Conservation (phyloP, 2,113 vertebrate genomes). For the Psilopogon haemacephalus region DNA sequence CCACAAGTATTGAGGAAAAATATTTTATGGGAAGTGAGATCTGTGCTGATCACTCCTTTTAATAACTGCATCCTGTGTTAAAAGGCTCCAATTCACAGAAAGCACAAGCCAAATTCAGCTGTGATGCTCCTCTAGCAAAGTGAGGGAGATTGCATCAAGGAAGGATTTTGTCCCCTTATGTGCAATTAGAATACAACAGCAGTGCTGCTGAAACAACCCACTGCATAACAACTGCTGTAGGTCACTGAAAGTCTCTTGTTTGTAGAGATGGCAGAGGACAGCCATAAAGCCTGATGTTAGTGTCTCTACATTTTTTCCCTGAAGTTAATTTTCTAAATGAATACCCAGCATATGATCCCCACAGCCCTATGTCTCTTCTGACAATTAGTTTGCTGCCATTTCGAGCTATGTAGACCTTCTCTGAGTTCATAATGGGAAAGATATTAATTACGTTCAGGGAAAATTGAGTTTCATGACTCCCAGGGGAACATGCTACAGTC, state of each 20-base stretch:
- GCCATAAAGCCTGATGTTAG: neutral
- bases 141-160: neutral
- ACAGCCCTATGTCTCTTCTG: neutral
- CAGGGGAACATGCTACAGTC: neutral
- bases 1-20: neutral
- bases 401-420: neutral
- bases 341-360: neutral
- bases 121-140: neutral
- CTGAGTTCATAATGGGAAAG: neutral
- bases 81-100: neutral
- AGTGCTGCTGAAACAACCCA: neutral
- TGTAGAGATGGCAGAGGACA: neutral
- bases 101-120: neutral
- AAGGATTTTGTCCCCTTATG: neutral
- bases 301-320: neutral
- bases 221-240: neutral
- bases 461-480: constrained; percentile 39
- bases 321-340: constrained; percentile 33
- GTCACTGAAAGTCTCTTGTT: neutral
- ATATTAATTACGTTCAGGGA: constrained; percentile 49
- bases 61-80: neutral
- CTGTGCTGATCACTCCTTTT: neutral
- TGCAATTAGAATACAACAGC: accelerated
- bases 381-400: neutral
- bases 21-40: neutral